Percentiles rank a stretch among this genome's conserved stretches.
Evolutionary conservation across 2,113 vertebrate species (phyloP).

Genomic region (Corynorhinus townsendii): DNA sequence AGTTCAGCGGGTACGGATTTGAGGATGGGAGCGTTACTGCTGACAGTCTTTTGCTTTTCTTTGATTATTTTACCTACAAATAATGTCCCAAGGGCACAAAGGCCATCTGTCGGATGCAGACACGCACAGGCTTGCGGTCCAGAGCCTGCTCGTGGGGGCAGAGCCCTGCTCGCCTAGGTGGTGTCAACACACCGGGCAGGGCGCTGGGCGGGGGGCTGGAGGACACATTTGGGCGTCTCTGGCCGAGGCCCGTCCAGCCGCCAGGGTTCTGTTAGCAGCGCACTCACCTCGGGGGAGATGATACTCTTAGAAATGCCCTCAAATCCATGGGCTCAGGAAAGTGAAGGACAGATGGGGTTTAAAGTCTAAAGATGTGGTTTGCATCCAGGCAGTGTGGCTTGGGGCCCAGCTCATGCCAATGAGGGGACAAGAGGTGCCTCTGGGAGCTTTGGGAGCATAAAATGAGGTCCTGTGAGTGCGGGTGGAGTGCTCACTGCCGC

Average conservation of each 20-base stretch:
- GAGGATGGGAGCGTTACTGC: not conserved
- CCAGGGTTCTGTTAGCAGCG: not conserved
- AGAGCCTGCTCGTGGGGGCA: not conserved
- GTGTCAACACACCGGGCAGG: not conserved
- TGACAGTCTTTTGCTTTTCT: not conserved
- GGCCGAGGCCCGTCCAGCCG: too few relatives aligned
- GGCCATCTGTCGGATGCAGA: not conserved
- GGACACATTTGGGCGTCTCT: not conserved
- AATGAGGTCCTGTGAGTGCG: not conserved
- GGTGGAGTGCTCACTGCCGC: not conserved
- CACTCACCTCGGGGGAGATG: not conserved
- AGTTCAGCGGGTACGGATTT: not conserved
- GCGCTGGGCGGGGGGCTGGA: not conserved
- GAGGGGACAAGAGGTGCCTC: not conserved
- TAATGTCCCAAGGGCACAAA: not conserved
- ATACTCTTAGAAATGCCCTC: not conserved
- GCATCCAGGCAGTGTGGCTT: not conserved
- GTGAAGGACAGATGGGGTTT: not conserved
- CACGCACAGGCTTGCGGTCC: not conserved
- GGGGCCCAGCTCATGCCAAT: not conserved
- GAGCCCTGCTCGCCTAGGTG: not conserved
- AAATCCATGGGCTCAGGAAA: not conserved
- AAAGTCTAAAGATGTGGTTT: not conserved
- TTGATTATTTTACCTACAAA: not conserved
- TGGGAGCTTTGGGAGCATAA: not conserved